Base-by-base conservation (phyloP, 1,140 invertebrate genomes). In the Thaumatotibia leucotreta region DNA sequence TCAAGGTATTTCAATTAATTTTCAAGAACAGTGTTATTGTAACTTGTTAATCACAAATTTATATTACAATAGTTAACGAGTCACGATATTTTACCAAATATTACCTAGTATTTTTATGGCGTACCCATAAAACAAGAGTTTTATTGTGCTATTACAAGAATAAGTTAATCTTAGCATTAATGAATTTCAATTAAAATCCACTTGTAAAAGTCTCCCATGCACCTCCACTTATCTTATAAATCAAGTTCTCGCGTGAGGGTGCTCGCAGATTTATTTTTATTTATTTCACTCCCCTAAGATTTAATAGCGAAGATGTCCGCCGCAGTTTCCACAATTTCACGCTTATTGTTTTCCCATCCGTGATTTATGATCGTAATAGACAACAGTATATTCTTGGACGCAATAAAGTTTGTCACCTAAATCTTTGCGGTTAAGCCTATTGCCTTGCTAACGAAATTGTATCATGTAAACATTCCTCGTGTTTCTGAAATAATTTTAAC, bases 301-400 rank as follows among this genome's bases (percentile, higher is more conserved):
- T 87, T 91, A 91, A 87, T 84, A 80, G 79, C 79, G 67, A 76
- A 88, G 80, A 90, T 80, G 82, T 84, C 83, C 83, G 70, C 77
- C 80, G 67, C 84, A 89, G 84, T 89, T 91, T 91, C 88, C 88
- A 91, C 88, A 88, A 91, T 91, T 91, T 91, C 86, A 88, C 88
- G 86, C 88, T 88, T 89, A 91, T 91, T 91, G 88, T 91, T 91
- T 91, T 91, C 88, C 86, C 88, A 91, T 91, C 88, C 85, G 77
- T 91, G 86, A 91, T 91, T 91, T 91, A 91, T 82, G 86, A 73
- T 70, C 72, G 82, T 90, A 90, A 89, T 90, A 86, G 88, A 86
- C 75, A 76, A 76, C 82, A 78, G 78, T 88, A 87, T 89, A 80
- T 86, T 84, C 85, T 85, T 80, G 80, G 79, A 71, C 79, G 86